phyloP scores from a whole-genome alignment of 2,113 vertebrate species.

The Corythoichthys haematopterus region DNA sequence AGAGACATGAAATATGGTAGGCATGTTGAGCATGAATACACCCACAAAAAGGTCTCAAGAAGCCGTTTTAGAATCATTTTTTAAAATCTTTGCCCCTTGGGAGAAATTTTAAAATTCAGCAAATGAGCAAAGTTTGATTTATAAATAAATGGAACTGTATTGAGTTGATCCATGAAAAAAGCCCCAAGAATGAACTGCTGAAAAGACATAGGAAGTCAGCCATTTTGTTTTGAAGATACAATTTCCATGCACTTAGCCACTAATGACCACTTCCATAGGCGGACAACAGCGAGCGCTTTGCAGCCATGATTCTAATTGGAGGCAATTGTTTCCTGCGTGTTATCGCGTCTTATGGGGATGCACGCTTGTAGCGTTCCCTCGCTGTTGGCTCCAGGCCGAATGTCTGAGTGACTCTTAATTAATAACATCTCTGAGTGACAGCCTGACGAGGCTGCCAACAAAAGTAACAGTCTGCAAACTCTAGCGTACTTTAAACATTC shows the following conservation, averaged over 20 bases:
- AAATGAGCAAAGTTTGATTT: too few species aligned
- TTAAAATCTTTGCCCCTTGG: too few species aligned
- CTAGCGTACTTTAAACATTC: too few species aligned
- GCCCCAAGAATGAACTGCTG: background rate
- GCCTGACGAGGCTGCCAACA: background rate
- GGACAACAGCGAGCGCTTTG: background rate
- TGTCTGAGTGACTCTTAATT: constrained; percentile 47
- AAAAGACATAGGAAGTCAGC: background rate
- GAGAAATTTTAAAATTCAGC: too few species aligned
- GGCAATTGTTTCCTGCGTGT: background rate
- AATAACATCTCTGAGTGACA: constrained; percentile 18
- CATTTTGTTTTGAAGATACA: background rate
- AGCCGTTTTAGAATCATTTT: too few species aligned
- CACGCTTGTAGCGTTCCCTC: background rate
- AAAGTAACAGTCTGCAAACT: background rate
- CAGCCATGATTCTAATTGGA: background rate
- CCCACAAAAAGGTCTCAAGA: background rate
- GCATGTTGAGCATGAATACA: background rate
- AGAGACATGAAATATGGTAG: background rate
- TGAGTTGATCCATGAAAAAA: too few species aligned
- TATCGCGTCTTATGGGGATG: background rate
- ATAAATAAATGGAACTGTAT: too few species aligned
- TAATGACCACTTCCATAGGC: background rate
- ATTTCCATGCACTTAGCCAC: background rate
- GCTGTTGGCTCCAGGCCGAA: constrained; percentile 25